Conservation (phyloP, 1,140 invertebrate genomes). For the Sminthurides bifidus region DNA sequence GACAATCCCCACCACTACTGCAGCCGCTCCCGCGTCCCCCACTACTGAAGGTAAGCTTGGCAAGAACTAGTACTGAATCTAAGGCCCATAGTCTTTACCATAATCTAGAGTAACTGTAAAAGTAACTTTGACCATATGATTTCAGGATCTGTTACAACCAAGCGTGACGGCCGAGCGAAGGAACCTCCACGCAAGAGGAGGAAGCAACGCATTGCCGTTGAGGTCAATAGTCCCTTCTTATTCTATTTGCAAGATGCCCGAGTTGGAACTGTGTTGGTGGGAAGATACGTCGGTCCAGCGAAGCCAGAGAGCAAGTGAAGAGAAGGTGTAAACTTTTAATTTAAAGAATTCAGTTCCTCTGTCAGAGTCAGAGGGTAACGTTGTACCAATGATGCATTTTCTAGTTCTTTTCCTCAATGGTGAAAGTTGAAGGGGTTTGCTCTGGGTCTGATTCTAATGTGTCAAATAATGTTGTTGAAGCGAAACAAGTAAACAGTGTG, state of each 20-base stretch:
- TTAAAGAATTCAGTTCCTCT: background rate
- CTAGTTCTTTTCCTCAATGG: too few species aligned
- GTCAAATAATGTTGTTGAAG: too few species aligned
- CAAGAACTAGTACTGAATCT: background rate
- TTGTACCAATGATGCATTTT: too few species aligned
- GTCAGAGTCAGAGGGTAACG: too few species aligned
- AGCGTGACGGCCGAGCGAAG: background rate
- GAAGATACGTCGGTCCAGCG: conserved; percentile 10
- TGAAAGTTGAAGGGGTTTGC: too few species aligned
- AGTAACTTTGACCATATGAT: too few species aligned
- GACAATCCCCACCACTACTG: background rate
- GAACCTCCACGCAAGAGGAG: background rate
- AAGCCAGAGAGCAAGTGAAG: background rate
- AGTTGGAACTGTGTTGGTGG: conserved; percentile 18
- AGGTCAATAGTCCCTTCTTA: conserved; percentile 26
- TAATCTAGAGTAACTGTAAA: background rate
- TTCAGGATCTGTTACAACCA: background rate
- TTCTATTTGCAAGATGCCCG: conserved; percentile 20
- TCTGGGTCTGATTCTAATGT: too few species aligned
- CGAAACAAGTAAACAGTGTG: too few species aligned
- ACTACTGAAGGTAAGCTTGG: background rate
- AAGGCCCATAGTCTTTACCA: background rate
- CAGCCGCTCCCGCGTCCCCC: background rate
- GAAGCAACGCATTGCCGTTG: conserved; percentile 11
- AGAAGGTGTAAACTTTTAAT: background rate